Evolutionary conservation across 1,140 invertebrate species (phyloP), one percentile per base, ranked within the genome.

Genomic region (Diabrotica undecimpunctata): DNA sequence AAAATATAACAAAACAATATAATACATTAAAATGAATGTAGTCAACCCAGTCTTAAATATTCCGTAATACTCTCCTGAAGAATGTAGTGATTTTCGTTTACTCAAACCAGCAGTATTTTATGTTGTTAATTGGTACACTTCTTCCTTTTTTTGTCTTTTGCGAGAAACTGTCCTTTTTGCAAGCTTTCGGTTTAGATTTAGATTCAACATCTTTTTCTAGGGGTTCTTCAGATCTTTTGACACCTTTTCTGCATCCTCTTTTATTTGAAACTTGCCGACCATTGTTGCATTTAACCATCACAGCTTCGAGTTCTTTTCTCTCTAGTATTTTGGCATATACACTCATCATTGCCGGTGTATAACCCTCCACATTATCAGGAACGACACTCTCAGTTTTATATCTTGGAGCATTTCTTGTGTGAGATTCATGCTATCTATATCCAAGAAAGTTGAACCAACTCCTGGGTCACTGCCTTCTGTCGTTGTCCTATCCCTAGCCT

Each of bases 301-400:
- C 72, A 68, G 77, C 79, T n/a, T 76, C 68, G 11, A 72, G 68
- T 54, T 81, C 76, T 69, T 73, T 77, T 60, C 81, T 79, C 79
- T 61, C 72, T 66, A 68, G 79, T 76, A 62, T 77, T 70, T 69
- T 80, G 78, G 70, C 81, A 74, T 77, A 73, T 7, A 84, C 72
- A 69, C 71, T 79, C 46, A 83, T 77, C 84, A 85, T 85, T 7
- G 81, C 82, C 54, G 82, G 79, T 8, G 83, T 85, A 65, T 83
- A 85, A 8, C 83, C 82, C 70, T 81, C 76, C 7, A 75, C 74
- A 54, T 75, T 62, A 50, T 74, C 62, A 50, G 25, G 7, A 35
- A 35, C 14, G 57, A 38, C 11, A 11, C 50, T 58, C n/a, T 61
- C 62, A 0, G 14, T 50, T 51, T 38, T 38, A 56, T 66, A 54